phyloP scores from a whole-genome alignment of 1,140 invertebrate species.

The Lamellibrachia luymesi region DNA sequence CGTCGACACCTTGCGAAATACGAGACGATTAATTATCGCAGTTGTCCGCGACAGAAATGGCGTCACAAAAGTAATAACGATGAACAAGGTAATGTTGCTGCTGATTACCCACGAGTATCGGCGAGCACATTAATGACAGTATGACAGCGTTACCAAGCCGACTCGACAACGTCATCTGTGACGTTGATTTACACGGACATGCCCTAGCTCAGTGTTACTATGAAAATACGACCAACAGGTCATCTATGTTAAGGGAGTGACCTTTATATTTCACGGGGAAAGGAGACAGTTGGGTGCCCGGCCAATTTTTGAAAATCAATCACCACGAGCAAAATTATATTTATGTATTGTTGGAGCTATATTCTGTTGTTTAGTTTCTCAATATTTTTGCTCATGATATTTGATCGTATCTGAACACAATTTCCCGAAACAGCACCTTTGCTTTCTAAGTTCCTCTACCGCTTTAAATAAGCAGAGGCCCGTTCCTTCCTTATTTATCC shows the following conservation, averaged over 20 bases:
- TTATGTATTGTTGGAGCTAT: neutral
- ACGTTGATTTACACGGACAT: neutral
- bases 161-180: too few relatives aligned
- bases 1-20: neutral
- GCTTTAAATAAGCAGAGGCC: too few relatives aligned
- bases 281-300: too few relatives aligned
- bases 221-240: neutral
- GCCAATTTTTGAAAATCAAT: neutral
- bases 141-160: neutral
- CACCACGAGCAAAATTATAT: neutral
- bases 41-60: neutral
- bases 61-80: neutral
- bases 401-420: neutral
- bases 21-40: neutral
- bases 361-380: neutral
- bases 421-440: too few relatives aligned
- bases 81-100: neutral
- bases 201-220: neutral
- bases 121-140: neutral
- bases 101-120: neutral
- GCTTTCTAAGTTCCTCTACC: too few relatives aligned
- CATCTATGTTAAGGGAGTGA: neutral
- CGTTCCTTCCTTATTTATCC: too few relatives aligned
- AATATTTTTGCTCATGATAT: neutral
- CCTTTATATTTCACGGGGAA: neutral